Evolutionary conservation across 1,140 invertebrate species (phyloP), one percentile per base, ranked within the genome.

Genomic region (Pollicipes pollicipes): DNA sequence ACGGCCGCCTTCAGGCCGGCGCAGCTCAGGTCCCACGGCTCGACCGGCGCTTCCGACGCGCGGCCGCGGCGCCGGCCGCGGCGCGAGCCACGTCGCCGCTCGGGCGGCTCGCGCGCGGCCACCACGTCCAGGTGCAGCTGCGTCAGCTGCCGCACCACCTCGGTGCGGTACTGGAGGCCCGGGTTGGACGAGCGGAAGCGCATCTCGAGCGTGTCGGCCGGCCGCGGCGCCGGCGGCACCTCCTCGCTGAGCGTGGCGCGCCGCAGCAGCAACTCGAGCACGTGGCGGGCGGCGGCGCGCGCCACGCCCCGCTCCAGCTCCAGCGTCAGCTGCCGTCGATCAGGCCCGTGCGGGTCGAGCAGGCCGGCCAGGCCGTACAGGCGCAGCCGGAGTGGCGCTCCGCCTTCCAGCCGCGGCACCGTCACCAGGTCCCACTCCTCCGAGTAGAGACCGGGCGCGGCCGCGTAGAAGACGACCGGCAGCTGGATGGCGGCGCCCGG

Each of bases 261-360:
- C 63, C 69, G n/a, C 28, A 31, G 28, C 35, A 72, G 67, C 35
- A 37, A 28, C 24, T 21, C 32, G 8, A 35, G 6, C 31, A 31
- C 28, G 66, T 71, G 71, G 71, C 71, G 37, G 73, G 73, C 70
- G 74, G 72, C 73, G 73, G 73, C 72, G 73, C 66, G 69, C 68
- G 72, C 73, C 71, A 74, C 68, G 63, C 66, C 64, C 1, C 26
- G 30, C 29, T 68, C 64, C 10, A 30, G 69, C 30, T 32, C 29
- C 10, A 2, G 6, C 30, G 10, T 28, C 30, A 68, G 28, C 27
- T 24, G 64, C 6, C 30, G 69, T 31, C 31, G 63, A 28, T 66
- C 30, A 8, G 27, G 35, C 24, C 8, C 28, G 70, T 63, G 16
- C 66, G 66, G 32, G 37, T 68, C 70, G 71, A 67, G 70, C 27